A percentile compares a stretch with the other conserved stretches of the same genome.
These are phyloP conservation scores for Rallus limicola DNA, from an alignment of 2,113 vertebrate species.

Conservation along the genomic window DNA sequence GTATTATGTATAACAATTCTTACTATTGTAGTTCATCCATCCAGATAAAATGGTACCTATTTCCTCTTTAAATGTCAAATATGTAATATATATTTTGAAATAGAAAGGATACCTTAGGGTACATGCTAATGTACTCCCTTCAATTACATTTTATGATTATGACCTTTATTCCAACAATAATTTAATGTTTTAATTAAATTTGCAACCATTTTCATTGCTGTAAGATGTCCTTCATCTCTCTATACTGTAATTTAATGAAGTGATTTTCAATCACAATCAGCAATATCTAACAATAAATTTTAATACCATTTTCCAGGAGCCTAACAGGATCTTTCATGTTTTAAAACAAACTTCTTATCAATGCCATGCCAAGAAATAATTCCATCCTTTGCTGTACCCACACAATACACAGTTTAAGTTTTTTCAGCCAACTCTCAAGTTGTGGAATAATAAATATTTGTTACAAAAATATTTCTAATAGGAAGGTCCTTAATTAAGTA, in stretches of 20 bases:
- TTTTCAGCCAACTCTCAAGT: background rate
- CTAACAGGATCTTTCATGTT: background rate
- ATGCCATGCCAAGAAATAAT: background rate
- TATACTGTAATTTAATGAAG: conserved; percentile 64
- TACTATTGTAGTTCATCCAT: conserved; percentile 22
- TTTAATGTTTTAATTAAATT: conserved; percentile 77
- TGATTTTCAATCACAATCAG: conserved; percentile 59
- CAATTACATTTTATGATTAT: conserved; percentile 73
- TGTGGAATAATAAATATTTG: background rate
- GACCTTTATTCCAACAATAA: conserved; percentile 72
- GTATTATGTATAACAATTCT: conserved; percentile 20
- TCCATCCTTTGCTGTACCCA: background rate
- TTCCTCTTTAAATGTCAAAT: conserved; percentile 65
- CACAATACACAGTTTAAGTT: background rate
- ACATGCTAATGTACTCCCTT: conserved; percentile 62
- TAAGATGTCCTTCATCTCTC: conserved; percentile 63
- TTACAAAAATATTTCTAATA: background rate
- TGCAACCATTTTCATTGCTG: conserved; percentile 56
- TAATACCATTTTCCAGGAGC: conserved; percentile 20
- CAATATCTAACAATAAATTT: conserved; percentile 47
- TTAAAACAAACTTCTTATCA: conserved; percentile 5
- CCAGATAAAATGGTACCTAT: conserved; percentile 47
- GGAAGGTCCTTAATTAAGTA: background rate
- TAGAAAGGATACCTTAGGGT: conserved; percentile 50
- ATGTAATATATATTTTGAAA: conserved; percentile 51